phyloP scores from a whole-genome alignment of 2,797 vertebrate genomes.

The Glossophaga mutica region DNA sequence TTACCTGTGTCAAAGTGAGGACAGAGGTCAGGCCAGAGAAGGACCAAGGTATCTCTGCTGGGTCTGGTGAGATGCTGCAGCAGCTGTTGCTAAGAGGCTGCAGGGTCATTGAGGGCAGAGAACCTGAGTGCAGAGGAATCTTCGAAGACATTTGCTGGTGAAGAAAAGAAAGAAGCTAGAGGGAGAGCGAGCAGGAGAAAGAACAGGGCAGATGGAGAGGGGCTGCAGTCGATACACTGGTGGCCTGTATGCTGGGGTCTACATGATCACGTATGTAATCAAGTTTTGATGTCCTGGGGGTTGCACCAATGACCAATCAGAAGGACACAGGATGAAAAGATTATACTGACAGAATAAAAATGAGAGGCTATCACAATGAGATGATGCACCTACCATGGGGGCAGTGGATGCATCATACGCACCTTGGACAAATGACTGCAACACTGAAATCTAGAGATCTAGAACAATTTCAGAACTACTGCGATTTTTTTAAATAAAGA shows the following conservation, averaged over 20 bases:
- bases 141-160: neutral
- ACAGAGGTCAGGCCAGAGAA: neutral
- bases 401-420: neutral
- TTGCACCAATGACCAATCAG: neutral
- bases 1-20: neutral
- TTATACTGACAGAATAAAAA: neutral
- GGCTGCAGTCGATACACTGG: neutral
- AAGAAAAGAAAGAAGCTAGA: neutral
- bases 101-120: neutral
- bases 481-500: slow-evolving; percentile 44
- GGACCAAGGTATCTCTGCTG: neutral
- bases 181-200: neutral
- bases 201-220: neutral
- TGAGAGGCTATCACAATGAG: neutral
- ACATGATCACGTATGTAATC: neutral
- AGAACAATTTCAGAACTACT: slow-evolving; percentile 64
- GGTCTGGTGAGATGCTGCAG: neutral
- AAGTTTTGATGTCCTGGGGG: neutral
- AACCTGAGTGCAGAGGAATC: neutral
- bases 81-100: neutral
- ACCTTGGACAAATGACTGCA: neutral
- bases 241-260: neutral
- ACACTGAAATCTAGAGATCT: neutral
- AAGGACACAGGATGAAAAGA: neutral
- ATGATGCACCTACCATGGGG: neutral